A percentile compares a stretch with the other conserved stretches of the same genome.
phyloP scores from a whole-genome alignment of 1,140 invertebrate species.

The Gonatopus flavifemur region DNA sequence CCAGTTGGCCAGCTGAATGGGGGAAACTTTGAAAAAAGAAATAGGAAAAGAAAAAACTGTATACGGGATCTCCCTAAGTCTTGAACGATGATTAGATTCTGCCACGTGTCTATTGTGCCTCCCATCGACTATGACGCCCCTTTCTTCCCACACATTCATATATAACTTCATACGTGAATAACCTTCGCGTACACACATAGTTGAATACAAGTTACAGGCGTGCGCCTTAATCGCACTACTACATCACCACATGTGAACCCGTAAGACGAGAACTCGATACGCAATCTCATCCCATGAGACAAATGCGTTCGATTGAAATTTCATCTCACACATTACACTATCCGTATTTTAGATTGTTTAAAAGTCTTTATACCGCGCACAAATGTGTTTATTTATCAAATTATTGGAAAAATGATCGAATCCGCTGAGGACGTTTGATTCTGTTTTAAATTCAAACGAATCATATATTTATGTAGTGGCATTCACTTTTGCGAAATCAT shows the following conservation, averaged over 20 bases:
- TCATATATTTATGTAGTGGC: too few relatives aligned
- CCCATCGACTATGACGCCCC: constrained; percentile 26
- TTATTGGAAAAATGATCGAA: too few relatives aligned
- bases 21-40: constrained; percentile 20
- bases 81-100: constrained; percentile 43
- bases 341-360: too few relatives aligned
- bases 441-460: too few relatives aligned
- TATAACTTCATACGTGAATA: constrained; percentile 5
- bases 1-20: constrained; percentile 31
- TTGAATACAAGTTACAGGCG: neutral
- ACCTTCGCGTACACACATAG: neutral
- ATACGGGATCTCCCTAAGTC: constrained; percentile 18
- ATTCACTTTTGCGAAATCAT: too few relatives aligned
- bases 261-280: constrained; percentile 22
- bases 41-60: constrained; percentile 7
- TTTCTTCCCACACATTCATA: constrained; percentile 16
- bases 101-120: constrained; percentile 44
- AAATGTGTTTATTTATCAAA: too few relatives aligned
- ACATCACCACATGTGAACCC: too few relatives aligned
- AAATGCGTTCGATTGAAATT: neutral
- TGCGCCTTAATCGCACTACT: constrained; percentile 19
- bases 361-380: too few relatives aligned
- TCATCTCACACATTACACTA: too few relatives aligned
- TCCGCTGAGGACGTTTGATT: too few relatives aligned
- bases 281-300: constrained; percentile 11